These are phyloP conservation scores for Tolypeutes matacus DNA, from an alignment of 2,797 vertebrate species.

Conservation along the genomic window DNA sequence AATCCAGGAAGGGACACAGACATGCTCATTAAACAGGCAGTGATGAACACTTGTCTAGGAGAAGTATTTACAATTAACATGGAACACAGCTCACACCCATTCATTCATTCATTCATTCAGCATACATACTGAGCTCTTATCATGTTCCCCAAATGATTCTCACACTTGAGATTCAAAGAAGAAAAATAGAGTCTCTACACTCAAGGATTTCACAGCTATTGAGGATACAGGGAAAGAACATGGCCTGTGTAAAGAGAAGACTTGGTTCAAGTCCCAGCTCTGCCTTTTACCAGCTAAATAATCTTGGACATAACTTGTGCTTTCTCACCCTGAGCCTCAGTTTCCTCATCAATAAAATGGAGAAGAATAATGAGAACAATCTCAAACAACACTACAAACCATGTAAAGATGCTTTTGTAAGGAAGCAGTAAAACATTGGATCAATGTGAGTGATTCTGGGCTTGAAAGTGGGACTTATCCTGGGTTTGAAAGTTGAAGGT, in stretches of 20 bases:
- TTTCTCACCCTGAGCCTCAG: neutral
- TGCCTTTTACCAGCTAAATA: neutral
- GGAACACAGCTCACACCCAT: neutral
- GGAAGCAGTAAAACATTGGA: neutral
- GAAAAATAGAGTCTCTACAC: neutral
- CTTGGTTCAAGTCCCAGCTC: neutral
- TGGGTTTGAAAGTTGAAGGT: neutral
- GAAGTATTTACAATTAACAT: neutral
- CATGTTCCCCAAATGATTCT: neutral
- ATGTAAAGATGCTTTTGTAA: fast-evolving
- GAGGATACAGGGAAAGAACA: neutral
- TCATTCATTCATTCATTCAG: neutral
- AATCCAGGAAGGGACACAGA: neutral
- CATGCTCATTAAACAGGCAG: too few relatives aligned
- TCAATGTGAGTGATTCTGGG: too few relatives aligned
- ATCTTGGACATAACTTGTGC: neutral
- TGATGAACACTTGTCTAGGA: neutral
- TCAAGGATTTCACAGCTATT: neutral
- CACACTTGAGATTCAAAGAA: neutral
- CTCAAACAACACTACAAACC: neutral
- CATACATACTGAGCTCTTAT: neutral
- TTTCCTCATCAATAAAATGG: neutral
- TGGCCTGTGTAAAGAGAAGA: neutral
- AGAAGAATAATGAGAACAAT: neutral
- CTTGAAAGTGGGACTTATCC: neutral